Evolutionary conservation across 2,888 invertebrate species (phyloP).

Genomic region (Drosophila leonis): DNA sequence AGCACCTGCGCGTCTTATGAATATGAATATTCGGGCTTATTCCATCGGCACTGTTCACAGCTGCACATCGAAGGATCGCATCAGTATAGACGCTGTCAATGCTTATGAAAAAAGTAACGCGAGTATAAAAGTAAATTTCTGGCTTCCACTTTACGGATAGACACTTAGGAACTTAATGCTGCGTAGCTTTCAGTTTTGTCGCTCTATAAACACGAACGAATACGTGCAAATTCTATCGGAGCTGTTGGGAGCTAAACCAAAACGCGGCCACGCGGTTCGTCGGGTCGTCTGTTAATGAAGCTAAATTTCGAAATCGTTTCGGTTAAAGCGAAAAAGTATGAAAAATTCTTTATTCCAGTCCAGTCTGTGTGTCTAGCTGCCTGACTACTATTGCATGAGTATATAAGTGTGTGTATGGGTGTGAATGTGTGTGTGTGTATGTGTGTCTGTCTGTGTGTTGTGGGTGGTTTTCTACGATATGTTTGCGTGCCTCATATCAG

Average conservation of each 20-base stretch:
- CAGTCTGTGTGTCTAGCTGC: conserved; percentile 34
- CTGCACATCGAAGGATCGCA: conserved; percentile 20
- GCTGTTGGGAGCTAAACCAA: conserved; percentile 28
- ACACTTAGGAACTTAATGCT: conserved; percentile 17
- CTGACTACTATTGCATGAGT: conserved; percentile 23
- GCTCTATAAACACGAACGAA: conserved; percentile 47
- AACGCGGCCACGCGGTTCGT: conserved; percentile 75
- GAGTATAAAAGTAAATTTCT: background rate
- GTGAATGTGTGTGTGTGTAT: conserved; percentile 19
- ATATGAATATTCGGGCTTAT: conserved; percentile 22
- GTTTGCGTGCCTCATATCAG: conserved; percentile 58
- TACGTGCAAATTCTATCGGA: conserved; percentile 34
- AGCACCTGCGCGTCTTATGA: conserved; percentile 37
- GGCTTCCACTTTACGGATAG: conserved; percentile 10
- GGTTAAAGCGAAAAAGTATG: conserved; percentile 78
- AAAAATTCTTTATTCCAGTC: conserved; percentile 77
- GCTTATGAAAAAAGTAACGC: conserved; percentile 12
- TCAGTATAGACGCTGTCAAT: conserved; percentile 21
- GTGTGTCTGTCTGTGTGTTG: conserved; percentile 27
- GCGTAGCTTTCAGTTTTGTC: background rate
- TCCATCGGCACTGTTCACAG: conserved; percentile 6
- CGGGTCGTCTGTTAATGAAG: conserved; percentile 81
- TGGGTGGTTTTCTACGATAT: conserved; percentile 30
- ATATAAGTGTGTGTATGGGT: conserved; percentile 7
- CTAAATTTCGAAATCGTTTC: conserved; percentile 77